Percentiles rank a stretch among this genome's conserved stretches.
phyloP scores from a whole-genome alignment of 2,888 invertebrate genomes.

The Phalangium opilio region DNA sequence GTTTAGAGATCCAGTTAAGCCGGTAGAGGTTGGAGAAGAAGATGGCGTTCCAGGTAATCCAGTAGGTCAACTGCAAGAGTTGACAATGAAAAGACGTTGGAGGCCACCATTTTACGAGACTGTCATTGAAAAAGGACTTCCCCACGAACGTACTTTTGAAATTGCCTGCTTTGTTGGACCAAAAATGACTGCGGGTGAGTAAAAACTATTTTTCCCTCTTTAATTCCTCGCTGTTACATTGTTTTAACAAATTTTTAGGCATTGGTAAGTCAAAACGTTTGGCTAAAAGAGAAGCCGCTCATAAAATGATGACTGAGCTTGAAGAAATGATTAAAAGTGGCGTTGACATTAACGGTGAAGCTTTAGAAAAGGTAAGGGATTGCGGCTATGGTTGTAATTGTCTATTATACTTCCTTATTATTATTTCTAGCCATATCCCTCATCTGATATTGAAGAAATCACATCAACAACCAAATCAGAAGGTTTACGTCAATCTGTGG shows the following conservation, averaged over 20 bases:
- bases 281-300: conserved; percentile 89
- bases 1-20: conserved; percentile 8
- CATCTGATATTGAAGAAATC: not conserved
- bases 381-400: too few species aligned
- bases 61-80: conserved; percentile 78
- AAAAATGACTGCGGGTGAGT: too few species aligned
- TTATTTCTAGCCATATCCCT: not conserved
- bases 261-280: conserved; percentile 84
- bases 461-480: too few species aligned
- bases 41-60: conserved; percentile 68
- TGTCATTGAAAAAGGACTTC: conserved; percentile 65
- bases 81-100: conserved; percentile 91
- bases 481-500: too few species aligned
- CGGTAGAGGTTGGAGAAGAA: conserved; percentile 46
- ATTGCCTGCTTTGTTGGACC: conserved; percentile 63
- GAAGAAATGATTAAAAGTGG: conserved; percentile 35
- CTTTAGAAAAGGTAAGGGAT: conserved; percentile 2
- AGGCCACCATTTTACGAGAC: conserved; percentile 82
- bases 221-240: too few species aligned
- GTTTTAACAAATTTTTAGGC: conserved; percentile 27
- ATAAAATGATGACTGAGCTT: conserved; percentile 63
- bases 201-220: too few species aligned
- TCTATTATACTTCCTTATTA: not conserved
- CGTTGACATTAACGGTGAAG: too few species aligned
- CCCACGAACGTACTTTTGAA: conserved; percentile 85